These are phyloP conservation scores for Cepphus grylle DNA, from an alignment of 2,113 vertebrate genomes.

Conservation along the genomic window DNA sequence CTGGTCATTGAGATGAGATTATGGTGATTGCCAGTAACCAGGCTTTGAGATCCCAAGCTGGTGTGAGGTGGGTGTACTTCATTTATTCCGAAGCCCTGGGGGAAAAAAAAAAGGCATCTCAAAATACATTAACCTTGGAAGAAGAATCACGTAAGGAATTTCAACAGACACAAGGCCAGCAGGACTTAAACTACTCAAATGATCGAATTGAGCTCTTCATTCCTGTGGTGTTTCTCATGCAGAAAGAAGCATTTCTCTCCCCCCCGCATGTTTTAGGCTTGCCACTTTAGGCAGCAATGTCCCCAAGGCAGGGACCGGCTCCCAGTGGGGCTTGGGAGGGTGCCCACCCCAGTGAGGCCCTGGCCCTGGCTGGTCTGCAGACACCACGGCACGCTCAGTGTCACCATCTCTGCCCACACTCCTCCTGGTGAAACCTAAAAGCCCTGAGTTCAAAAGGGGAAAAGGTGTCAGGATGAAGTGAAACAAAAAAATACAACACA, in stretches of 20 bases:
- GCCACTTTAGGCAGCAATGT: neutral
- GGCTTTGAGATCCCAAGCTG: neutral
- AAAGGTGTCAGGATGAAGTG: neutral
- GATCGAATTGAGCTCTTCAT: neutral
- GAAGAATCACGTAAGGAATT: neutral
- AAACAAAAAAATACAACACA: neutral
- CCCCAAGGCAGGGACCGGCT: neutral
- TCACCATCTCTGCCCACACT: neutral
- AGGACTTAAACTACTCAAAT: neutral
- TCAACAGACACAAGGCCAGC: neutral
- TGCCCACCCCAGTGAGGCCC: neutral
- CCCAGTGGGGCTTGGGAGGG: no score
- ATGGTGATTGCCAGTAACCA: neutral
- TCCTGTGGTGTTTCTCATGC: neutral
- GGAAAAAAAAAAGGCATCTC: neutral
- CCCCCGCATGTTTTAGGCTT: neutral
- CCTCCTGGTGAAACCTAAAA: neutral
- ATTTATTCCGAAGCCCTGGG: neutral
- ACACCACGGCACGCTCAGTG: neutral
- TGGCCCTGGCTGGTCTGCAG: neutral
- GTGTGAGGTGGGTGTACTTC: neutral
- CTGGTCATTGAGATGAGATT: neutral
- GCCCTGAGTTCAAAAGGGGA: neutral
- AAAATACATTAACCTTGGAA: neutral
- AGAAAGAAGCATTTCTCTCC: neutral